Evolutionary conservation across 2,888 invertebrate genomes (phyloP), one percentile per base, ranked within the genome.

Genomic region (Synergus japonicus): DNA sequence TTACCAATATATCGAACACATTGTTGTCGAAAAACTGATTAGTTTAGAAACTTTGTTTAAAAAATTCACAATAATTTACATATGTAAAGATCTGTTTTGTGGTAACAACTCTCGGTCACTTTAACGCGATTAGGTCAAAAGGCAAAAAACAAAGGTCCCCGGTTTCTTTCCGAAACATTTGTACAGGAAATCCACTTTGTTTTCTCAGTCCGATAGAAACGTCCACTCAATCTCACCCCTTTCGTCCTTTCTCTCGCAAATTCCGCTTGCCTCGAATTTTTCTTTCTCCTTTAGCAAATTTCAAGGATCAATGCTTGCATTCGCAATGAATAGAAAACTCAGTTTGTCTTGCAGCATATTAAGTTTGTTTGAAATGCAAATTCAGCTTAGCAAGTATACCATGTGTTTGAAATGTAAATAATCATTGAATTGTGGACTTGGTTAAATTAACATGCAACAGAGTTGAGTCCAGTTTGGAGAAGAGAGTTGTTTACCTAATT

Each of bases 51-150:
- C 22, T 22, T 22, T 22, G 37, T 37, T 37, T 37, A 5, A 37
- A 37, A 37, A 7, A 37, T 37, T 37, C 5, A 37, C 37, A 37
- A 37, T 37, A 37, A 7, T 37, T 29, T 29, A 29, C 29, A 29
- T 43, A 43, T 29, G 12, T 49, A n/a, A 49, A 29, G 37, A 77
- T 66, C 80, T 83, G 79, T 85, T 87, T 88, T 89, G 88, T 87
- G 86, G 87, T 85, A 89, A 89, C 89, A 89, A 89, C 89, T 87
- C 89, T 90, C 89, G 89, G 90, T 90, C 88, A 89, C 90, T 91
- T 89, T 90, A 90, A 90, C 89, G 88, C 89, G 90, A 73, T 73
- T 73, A 73, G 73, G 54, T 54, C 49, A 54, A 73, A 73, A 37
- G 54, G 29, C 37, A 73, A 73, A 73, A 73, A 73, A 73, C 37